Evolutionary conservation across 2,888 invertebrate species (phyloP), one percentile per base, ranked within the genome.

Genomic region (Calliscelio sp.): DNA sequence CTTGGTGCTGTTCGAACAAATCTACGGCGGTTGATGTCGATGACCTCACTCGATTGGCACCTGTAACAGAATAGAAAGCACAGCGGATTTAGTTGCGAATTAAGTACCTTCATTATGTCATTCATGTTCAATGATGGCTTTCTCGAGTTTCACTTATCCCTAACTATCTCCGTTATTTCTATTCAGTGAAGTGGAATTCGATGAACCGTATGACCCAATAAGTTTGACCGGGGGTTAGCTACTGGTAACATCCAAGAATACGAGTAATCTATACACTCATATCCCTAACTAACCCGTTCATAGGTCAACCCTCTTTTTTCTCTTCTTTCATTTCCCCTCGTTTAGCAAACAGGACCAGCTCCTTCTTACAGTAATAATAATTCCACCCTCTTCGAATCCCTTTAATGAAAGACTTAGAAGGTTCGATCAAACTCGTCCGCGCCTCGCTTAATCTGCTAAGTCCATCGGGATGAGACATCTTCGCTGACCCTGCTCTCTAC

Each of bases 1-100:
- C n/a, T n/a, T n/a, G n/a, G n/a, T n/a, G n/a, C n/a, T n/a, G 97
- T 93, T 99, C 99, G 93, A 98, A 99, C 92, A 97, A 95, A 91
- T 98, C 98, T 95, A 97, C 95, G 85, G 97, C 97, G 87, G 97
- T 94, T 66, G 95, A 95, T 59, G 95, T 94, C 88, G 96, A 94
- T 89, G 97, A 95, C 93, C 97, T 95, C 89, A 94, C 94, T 92
- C 97, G 95, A 92, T 96, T 96, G 86, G 96, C 96, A 94, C 96
- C 97, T 97, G 95, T 44, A 95, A 96, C 93, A 94, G 94, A 88
- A 85, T 87, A 63, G 6, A 53, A 18, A 38, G 14, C 38, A 53
- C 24, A 20, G 10, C 8, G 2, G 16, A 4, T 57, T 63, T 24
- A 35, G 32, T 53, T 44, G n/a, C 20, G 16, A 22, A 0, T 28